Base-by-base conservation (phyloP, 2,888 invertebrate species). In the Ophioninae sp. region DNA sequence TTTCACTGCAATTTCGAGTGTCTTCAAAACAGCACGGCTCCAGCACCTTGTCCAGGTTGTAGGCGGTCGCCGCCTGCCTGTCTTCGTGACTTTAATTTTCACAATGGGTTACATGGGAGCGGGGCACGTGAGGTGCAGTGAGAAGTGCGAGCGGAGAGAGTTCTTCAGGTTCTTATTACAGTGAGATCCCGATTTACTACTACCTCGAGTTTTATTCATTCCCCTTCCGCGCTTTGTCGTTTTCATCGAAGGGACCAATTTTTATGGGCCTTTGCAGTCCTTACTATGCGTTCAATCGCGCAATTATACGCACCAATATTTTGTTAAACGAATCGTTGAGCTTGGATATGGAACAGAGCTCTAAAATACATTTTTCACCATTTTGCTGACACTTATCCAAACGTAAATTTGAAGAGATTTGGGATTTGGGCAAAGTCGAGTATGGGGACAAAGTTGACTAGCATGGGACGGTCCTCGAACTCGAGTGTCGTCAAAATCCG, bases 11-110 rank as follows among this genome's bases (percentile, higher is more conserved):
- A 76, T 85, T 86, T 86, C 86, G 85, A 88, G 89, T 88, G 87
- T 86, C 84, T 77, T 86, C 82, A 85, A 84, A 88, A 86, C 87
- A 88, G 87, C 86, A 89, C 85, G 86, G 85, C 86, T 83, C 87
- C 87, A 86, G 89, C 88, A 88, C 86, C 89, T 88, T 88, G 88
- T 88, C 84, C 83, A 80, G 85, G 88, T 87, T 89, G 90, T 90
- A 89, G 90, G 90, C 89, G 90, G 87, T 86, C 82, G 87, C 87
- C 87, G 87, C 86, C 86, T 88, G 80, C 65, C 79, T 85, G 81
- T 85, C 85, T 85, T 89, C 88, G 85, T 89, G 86, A 82, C 86
- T 87, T 88, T 86, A 87, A 85, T 86, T 85, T 85, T 85, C 87
- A 88, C 89, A 89, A 89, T 89, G 88, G 87, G 86, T 75, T 83